A percentile compares a stretch with the other conserved stretches of the same genome.
phyloP scores from a whole-genome alignment of 2,888 invertebrate species.

The Chrysolina haemoptera region DNA sequence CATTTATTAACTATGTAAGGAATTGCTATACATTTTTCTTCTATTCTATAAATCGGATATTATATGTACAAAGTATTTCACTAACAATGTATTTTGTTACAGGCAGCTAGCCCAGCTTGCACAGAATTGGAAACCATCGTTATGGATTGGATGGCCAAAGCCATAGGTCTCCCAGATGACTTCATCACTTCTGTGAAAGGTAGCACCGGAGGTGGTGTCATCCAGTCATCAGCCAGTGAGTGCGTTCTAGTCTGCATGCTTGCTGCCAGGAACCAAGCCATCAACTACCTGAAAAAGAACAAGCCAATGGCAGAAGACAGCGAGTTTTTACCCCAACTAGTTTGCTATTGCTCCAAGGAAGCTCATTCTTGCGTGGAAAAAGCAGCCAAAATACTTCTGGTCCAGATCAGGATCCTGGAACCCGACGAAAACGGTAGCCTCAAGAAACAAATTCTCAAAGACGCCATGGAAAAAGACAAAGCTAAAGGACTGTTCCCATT shows the following conservation, averaged over 20 bases:
- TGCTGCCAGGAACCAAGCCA: constrained; percentile 82
- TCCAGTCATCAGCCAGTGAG: constrained; percentile 89
- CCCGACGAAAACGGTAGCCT: constrained; percentile 80
- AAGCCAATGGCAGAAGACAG: constrained; percentile 75
- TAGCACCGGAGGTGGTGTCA: constrained; percentile 83
- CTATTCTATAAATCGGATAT: too few species aligned
- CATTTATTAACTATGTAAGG: background rate
- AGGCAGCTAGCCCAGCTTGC: constrained; percentile 98
- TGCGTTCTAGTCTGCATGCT: constrained; percentile 85
- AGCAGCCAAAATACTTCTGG: constrained; percentile 84
- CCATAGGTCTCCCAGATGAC: constrained; percentile 80
- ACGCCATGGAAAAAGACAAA: constrained; percentile 81
- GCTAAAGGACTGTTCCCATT: constrained; percentile 85
- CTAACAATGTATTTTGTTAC: constrained; percentile 59
- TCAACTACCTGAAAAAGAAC: constrained; percentile 75
- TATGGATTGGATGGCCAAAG: constrained; percentile 86
- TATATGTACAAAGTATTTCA: too few species aligned
- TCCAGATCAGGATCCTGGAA: constrained; percentile 80
- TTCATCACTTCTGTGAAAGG: constrained; percentile 74
- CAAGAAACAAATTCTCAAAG: constrained; percentile 75
- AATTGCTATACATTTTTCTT: too few species aligned
- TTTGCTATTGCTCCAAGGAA: constrained; percentile 83
- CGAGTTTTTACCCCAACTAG: constrained; percentile 81
- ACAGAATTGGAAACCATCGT: constrained; percentile 92
- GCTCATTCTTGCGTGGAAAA: constrained; percentile 86